phyloP scores from a whole-genome alignment of 1,140 invertebrate species.

The Drosophila kikkawai region DNA sequence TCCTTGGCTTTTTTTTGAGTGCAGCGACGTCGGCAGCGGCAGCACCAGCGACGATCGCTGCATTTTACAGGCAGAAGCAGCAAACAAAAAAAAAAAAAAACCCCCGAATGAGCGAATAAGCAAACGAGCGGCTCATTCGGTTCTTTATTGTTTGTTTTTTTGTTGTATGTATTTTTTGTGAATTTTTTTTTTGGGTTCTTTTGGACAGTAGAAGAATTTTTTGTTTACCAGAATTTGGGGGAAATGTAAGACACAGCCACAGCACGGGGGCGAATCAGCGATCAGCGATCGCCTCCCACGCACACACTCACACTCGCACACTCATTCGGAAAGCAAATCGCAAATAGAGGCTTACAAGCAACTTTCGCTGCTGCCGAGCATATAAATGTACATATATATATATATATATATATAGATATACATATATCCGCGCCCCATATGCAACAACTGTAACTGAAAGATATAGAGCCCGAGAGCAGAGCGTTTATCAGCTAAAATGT shows the following conservation, averaged over 20 bases:
- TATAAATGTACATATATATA: constrained; percentile 23
- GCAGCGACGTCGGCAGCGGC: constrained; percentile 54
- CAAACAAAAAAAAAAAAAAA: constrained; percentile 10
- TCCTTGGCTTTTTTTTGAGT: constrained; percentile 56
- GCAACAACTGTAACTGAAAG: constrained; percentile 16
- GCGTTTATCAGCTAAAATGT: constrained; percentile 20
- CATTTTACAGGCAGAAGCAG: constrained; percentile 28
- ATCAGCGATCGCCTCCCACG: constrained; percentile 4
- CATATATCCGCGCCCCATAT: constrained; percentile 22
- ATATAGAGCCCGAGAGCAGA: neutral
- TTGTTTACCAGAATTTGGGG: constrained; percentile 11
- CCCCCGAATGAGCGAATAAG: constrained; percentile 2
- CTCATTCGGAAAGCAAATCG: neutral
- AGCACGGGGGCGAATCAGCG: constrained; percentile 16
- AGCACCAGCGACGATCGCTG: constrained; percentile 33
- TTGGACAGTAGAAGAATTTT: neutral
- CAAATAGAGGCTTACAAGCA: constrained; percentile 18
- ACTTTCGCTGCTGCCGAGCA: constrained; percentile 20
- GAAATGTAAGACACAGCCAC: constrained; percentile 12
- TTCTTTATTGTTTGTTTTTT: neutral
- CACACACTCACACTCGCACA: neutral
- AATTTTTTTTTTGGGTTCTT: neutral
- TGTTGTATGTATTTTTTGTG: neutral
- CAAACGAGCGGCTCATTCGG: constrained; percentile 25
- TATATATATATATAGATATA: constrained; percentile 6